A percentile compares a stretch with the other conserved stretches of the same genome.
phyloP scores from a whole-genome alignment of 2,113 vertebrate genomes.

The Upupa epops region DNA sequence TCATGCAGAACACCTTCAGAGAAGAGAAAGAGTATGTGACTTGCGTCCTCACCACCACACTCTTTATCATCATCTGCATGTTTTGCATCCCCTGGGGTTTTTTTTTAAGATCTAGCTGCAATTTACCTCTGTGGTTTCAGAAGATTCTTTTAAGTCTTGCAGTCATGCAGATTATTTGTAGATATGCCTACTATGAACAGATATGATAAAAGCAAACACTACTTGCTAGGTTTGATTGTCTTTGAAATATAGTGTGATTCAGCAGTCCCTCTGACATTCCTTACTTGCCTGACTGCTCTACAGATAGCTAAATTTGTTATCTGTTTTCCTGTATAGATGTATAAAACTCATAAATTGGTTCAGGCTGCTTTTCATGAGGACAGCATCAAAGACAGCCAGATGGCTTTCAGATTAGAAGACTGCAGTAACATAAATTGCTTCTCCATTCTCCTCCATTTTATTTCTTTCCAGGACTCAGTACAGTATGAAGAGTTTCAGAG shows the following conservation, averaged over 20 bases:
- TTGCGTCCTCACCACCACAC: fast-evolving
- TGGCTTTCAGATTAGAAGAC: not conserved
- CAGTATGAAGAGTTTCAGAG: not conserved
- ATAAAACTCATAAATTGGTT: not conserved
- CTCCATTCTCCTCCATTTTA: not conserved
- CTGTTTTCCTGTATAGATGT: not conserved
- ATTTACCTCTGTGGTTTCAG: not conserved
- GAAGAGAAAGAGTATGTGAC: not conserved
- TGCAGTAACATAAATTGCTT: not conserved
- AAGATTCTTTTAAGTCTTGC: not conserved
- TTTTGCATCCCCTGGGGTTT: not conserved
- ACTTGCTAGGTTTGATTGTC: not conserved
- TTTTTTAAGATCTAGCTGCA: not conserved
- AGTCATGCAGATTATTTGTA: not conserved
- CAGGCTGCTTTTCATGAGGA: not conserved
- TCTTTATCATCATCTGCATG: not conserved
- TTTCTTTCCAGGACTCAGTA: not conserved
- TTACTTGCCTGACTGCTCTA: not conserved
- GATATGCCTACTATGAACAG: not conserved
- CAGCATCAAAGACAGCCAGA: not conserved
- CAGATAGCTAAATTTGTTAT: not conserved
- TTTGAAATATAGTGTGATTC: not conserved
- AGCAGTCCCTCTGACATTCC: not conserved
- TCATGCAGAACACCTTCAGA: not conserved
- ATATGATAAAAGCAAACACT: not conserved